A percentile compares a stretch with the other conserved stretches of the same genome.
phyloP scores from a whole-genome alignment of 2,888 invertebrate genomes.

The Oscheius sp. region DNA sequence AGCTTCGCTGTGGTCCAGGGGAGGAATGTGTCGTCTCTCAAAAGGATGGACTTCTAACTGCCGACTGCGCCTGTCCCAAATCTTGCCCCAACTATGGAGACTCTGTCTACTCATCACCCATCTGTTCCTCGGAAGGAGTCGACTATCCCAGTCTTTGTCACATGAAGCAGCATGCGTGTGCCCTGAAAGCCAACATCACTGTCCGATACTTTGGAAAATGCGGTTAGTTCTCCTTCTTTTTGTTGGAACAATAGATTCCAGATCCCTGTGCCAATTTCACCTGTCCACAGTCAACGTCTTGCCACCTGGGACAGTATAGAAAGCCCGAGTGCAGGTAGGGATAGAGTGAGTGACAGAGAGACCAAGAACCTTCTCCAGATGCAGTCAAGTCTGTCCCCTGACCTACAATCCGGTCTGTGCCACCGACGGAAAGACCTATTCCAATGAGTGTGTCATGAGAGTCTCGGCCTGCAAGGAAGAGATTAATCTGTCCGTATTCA shows the following conservation, averaged over 20 bases:
- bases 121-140: slow-evolving; percentile 80
- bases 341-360: too few species aligned
- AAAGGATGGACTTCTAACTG: slow-evolving; percentile 54
- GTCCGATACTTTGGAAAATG: slow-evolving; percentile 76
- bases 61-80: slow-evolving; percentile 57
- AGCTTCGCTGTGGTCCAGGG: slow-evolving; percentile 62
- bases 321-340: slow-evolving; percentile 81
- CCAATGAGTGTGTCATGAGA: slow-evolving; percentile 85
- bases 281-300: slow-evolving; percentile 85
- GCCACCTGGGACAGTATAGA: slow-evolving; percentile 85
- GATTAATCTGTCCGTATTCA: slow-evolving; percentile 82
- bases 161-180: slow-evolving; percentile 67
- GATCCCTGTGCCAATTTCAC: slow-evolving; percentile 86
- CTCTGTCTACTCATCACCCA: slow-evolving; percentile 76
- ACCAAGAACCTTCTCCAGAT: slow-evolving; percentile 78
- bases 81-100: slow-evolving; percentile 62
- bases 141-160: slow-evolving; percentile 61
- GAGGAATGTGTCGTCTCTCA: slow-evolving; percentile 60
- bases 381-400: slow-evolving; percentile 85
- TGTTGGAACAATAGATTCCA: slow-evolving; percentile 36
- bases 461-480: slow-evolving; percentile 83
- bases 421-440: slow-evolving; percentile 77
- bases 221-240: slow-evolving; percentile 69
- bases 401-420: slow-evolving; percentile 81
- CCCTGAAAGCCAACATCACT: slow-evolving; percentile 74